Conservation (phyloP, 2,113 vertebrate genomes). For the Chionodraco myersi region DNA sequence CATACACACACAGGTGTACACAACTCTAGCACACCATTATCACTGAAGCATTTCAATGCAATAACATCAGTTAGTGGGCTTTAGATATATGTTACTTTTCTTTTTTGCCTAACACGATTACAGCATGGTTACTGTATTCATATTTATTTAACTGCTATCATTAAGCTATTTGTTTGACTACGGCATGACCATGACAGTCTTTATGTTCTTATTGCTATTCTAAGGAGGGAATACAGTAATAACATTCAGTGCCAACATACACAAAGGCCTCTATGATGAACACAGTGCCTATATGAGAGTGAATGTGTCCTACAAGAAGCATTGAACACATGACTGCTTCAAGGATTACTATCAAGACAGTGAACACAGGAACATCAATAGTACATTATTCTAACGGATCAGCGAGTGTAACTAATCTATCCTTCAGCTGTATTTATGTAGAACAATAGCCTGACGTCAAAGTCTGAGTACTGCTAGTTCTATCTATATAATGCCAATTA, state of each 20-base stretch:
- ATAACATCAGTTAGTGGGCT: not conserved
- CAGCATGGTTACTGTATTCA: not conserved
- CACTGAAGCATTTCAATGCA: not conserved
- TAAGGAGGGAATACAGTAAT: not conserved
- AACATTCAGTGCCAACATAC: not conserved
- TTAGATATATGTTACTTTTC: not conserved
- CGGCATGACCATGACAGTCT: not conserved
- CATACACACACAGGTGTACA: slow-evolving; percentile 20
- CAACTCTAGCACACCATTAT: not conserved
- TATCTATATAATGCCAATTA: not conserved
- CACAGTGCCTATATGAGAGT: not conserved
- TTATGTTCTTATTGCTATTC: not conserved
- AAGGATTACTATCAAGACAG: slow-evolving; percentile 22
- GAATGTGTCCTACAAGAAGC: not conserved
- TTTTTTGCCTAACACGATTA: not conserved
- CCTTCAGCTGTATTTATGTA: not conserved
- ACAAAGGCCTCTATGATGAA: not conserved
- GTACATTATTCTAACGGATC: not conserved
- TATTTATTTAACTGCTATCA: not conserved
- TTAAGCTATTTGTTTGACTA: not conserved
- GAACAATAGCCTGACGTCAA: not conserved
- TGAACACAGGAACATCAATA: slow-evolving; percentile 23
- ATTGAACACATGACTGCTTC: slow-evolving; percentile 29
- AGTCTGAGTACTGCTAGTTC: not conserved
- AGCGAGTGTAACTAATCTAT: slow-evolving; percentile 3